Conservation (phyloP, 2,113 vertebrate genomes). For the Tetraodon nigroviridis region DNA sequence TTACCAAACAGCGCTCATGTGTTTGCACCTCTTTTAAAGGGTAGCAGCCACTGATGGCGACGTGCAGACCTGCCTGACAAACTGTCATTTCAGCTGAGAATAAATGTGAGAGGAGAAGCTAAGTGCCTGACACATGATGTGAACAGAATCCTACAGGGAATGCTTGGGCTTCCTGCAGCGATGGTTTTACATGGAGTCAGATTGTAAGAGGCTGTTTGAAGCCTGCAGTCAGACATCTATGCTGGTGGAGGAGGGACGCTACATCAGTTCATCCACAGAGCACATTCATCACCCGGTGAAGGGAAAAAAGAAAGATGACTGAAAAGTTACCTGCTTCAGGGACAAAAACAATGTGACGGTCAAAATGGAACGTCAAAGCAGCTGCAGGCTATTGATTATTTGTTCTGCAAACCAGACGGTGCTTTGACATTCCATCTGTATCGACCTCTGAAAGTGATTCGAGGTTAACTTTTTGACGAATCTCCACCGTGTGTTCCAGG, state of each 20-base stretch:
- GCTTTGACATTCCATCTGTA: conserved; percentile 23
- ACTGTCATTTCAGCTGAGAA: conserved; percentile 24
- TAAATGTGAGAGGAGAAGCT: conserved; percentile 9
- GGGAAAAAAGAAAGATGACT: conserved; percentile 6
- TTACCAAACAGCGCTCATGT: conserved; percentile 7
- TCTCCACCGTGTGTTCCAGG: conserved; percentile 3
- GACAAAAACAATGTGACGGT: conserved; percentile 24
- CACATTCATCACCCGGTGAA: conserved; percentile 7
- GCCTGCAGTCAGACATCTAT: conserved; percentile 29
- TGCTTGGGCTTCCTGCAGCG: conserved; percentile 12
- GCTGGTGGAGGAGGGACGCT: conserved; percentile 11
- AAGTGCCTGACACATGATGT: conserved; percentile 4
- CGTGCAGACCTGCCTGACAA: not conserved
- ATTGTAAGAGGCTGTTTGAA: conserved; percentile 19
- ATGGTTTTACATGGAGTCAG: conserved; percentile 18
- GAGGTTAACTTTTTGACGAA: conserved; percentile 16
- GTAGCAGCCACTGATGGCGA: conserved; percentile 33
- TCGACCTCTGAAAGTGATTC: conserved; percentile 35
- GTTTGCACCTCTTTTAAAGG: conserved; percentile 28
- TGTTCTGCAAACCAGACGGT: conserved; percentile 15
- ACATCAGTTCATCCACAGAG: conserved; percentile 21
- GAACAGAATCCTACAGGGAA: conserved; percentile 17
- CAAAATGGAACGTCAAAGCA: conserved; percentile 9
- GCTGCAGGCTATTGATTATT: conserved; percentile 3
- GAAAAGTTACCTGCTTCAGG: conserved; percentile 17